phyloP scores from a whole-genome alignment of 2,797 vertebrate genomes.

The Lophius americanus region DNA sequence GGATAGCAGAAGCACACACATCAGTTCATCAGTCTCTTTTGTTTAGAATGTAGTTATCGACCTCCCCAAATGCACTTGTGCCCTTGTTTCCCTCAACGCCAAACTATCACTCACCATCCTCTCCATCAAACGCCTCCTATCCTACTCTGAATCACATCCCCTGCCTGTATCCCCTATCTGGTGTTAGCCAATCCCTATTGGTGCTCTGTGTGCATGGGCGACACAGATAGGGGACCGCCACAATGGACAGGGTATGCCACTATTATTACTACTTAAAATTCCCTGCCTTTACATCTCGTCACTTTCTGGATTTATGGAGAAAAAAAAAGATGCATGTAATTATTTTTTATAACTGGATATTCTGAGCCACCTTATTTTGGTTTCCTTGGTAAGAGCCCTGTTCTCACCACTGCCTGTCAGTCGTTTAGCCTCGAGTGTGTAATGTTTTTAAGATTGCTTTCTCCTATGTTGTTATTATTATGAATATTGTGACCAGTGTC shows the following conservation, averaged over 20 bases:
- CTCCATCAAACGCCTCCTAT: conserved; percentile 30
- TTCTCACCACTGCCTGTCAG: conserved; percentile 71
- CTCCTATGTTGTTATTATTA: conserved; percentile 66
- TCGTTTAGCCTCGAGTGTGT: conserved; percentile 78
- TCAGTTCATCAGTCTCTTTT: conserved; percentile 37
- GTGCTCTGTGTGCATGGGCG: conserved; percentile 83
- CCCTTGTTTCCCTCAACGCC: conserved; percentile 33
- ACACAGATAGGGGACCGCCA: conserved; percentile 75
- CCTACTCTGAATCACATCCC: conserved; percentile 43
- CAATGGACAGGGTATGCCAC: conserved; percentile 59
- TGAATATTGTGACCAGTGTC: conserved; percentile 77
- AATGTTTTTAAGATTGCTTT: conserved; percentile 71
- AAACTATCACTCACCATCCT: conserved; percentile 37
- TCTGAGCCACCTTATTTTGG: conserved; percentile 79
- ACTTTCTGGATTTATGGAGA: conserved; percentile 71
- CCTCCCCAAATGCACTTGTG: conserved; percentile 69
- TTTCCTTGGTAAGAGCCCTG: conserved; percentile 71
- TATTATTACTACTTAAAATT: conserved; percentile 57
- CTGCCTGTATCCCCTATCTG: conserved; percentile 65
- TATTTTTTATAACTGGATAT: conserved; percentile 79
- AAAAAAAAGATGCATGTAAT: conserved; percentile 77
- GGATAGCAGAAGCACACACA: conserved; percentile 65
- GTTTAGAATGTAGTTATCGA: conserved; percentile 48
- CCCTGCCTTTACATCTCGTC: conserved; percentile 76
- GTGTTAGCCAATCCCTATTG: conserved; percentile 76